Evolutionary conservation across 1,140 invertebrate genomes (phyloP), one percentile per base, ranked within the genome.

Genomic region (Saccostrea echinata): DNA sequence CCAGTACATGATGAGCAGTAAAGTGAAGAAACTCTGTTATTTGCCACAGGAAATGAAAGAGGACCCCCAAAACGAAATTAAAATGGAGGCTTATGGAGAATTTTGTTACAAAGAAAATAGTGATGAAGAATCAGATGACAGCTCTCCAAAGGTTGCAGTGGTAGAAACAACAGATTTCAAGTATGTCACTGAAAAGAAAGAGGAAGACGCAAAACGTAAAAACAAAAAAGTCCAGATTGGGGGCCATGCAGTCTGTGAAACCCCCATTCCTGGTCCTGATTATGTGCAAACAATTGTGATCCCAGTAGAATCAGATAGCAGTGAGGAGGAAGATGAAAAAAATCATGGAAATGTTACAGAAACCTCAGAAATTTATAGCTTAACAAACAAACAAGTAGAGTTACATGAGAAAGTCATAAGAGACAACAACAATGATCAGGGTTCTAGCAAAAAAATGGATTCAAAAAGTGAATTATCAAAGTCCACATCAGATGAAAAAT

Each of bases 1-100:
- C 84, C 61, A 90, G 71, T 90, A 90, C 16, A 71, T 61, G 9
- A 68, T 53, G 27, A 84, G 18, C 33, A 18, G 21, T 76, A 27
- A 76, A 9, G 18, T 76, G 30, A 27, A 16, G 33, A 76, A 33
- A 76, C 27, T 76, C 24, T 82, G 86, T 55, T 21, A 11, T 27
- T 21, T 24, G 33, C 24, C 55, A 35, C 24, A 4, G 35, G 21
- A 43, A 55, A 53, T 6, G 0, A 43, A 83, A 61, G 84, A n/a
- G 43, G n/a, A 86, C 13, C 3, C 80, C n/a, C 9, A 80, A 80
- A 81, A 76, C 27, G 18, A 51, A 43, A 11, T 35, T 27, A 61
- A 87, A 35, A 57, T 61, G 30, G 61, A 87, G 43, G 35, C 53
- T 3, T n/a, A 83, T 43, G 43, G 33, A 83, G 55, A 57, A 68